Evolutionary conservation across 2,797 vertebrate species (phyloP).

Genomic region (Channa striata): DNA sequence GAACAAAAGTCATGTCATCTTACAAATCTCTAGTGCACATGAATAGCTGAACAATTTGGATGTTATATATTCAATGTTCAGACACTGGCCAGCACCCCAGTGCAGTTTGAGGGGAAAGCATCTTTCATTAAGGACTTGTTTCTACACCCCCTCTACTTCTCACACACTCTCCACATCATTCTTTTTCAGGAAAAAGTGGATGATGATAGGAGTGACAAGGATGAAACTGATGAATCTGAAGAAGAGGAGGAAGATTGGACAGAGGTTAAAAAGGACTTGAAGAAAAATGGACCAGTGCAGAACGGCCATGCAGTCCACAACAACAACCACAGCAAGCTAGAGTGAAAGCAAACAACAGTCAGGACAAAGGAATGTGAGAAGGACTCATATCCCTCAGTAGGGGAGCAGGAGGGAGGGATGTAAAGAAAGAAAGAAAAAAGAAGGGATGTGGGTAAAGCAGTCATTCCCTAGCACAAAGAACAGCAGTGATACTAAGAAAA

Average conservation of each 20-base stretch:
- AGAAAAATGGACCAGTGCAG: conserved; percentile 86
- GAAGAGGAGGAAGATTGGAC: conserved; percentile 71
- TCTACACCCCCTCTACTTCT: neutral
- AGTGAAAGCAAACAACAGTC: conserved; percentile 80
- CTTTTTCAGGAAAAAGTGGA: conserved; percentile 87
- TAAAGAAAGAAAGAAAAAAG: conserved; percentile 31
- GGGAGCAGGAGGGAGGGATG: conserved; percentile 39
- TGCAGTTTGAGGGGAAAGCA: neutral
- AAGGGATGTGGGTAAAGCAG: conserved; percentile 17
- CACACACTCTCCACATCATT: neutral
- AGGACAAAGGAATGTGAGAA: conserved; percentile 43
- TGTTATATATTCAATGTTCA: neutral
- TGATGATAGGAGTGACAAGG: conserved; percentile 93
- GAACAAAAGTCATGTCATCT: neutral
- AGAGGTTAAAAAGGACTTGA: conserved; percentile 54
- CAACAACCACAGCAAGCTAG: conserved; percentile 92
- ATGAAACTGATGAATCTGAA: conserved; percentile 89
- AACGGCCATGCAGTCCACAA: conserved; percentile 90
- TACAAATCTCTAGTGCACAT: neutral
- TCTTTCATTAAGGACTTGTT: conserved; percentile 17
- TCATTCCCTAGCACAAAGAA: conserved; percentile 54
- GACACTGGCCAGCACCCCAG: conserved; percentile 25
- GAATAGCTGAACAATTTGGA: neutral
- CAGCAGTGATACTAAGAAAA: conserved; percentile 57
- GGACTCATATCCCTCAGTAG: conserved; percentile 63